Evolutionary conservation across 2,113 vertebrate genomes (phyloP).

Genomic region (Platycercus adscitus): DNA sequence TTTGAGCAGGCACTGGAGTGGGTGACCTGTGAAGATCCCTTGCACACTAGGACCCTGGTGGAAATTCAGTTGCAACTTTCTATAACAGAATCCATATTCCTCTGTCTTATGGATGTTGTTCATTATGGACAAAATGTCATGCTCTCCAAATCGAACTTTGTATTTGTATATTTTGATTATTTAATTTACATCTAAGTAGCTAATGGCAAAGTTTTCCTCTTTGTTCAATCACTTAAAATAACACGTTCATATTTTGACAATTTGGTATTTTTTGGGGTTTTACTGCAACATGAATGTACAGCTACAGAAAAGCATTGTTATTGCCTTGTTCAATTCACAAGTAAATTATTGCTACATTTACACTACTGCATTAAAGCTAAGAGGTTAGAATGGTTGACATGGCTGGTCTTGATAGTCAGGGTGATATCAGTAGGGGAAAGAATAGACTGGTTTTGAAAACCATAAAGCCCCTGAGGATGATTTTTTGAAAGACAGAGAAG

Average conservation of each 20-base stretch:
- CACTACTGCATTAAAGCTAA: neutral
- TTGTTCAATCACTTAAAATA: neutral
- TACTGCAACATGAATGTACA: neutral
- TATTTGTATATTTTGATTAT: neutral
- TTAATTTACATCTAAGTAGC: neutral
- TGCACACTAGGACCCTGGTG: accelerated
- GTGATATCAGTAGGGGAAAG: neutral
- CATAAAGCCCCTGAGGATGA: neutral
- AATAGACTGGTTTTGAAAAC: neutral
- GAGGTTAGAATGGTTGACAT: neutral
- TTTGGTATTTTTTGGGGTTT: neutral
- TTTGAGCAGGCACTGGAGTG: accelerated
- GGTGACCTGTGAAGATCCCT: neutral
- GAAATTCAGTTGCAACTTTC: neutral
- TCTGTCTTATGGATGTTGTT: neutral
- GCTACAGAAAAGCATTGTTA: neutral
- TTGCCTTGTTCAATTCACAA: neutral
- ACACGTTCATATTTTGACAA: neutral
- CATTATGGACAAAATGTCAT: neutral
- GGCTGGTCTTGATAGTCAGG: neutral
- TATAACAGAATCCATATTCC: neutral
- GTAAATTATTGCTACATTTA: neutral
- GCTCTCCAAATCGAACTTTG: neutral
- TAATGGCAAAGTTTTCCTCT: neutral
- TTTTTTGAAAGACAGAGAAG: neutral